Conservation (phyloP, 2,797 vertebrate species). For the Myiothlypis coronata region DNA sequence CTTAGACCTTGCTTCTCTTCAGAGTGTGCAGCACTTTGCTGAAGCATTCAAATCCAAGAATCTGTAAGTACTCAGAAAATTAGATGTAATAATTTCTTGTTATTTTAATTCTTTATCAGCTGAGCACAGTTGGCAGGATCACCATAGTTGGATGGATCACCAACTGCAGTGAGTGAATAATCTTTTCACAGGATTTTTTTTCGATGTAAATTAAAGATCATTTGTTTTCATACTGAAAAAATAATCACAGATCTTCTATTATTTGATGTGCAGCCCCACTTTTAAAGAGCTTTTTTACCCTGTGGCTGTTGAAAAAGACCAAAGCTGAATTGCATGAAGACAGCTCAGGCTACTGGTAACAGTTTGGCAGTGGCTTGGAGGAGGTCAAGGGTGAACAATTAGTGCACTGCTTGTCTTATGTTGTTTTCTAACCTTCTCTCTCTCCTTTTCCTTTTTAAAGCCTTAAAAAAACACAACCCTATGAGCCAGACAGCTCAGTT, state of each 20-base stretch:
- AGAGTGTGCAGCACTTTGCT: constrained; percentile 88
- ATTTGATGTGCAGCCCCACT: background rate
- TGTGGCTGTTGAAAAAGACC: background rate
- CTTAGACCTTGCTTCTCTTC: constrained; percentile 89
- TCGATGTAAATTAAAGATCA: background rate
- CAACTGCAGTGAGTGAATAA: background rate
- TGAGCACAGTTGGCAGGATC: constrained; percentile 25
- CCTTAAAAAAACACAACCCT: background rate
- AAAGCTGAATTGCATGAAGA: background rate
- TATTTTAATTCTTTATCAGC: constrained; percentile 70
- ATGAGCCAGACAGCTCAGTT: background rate
- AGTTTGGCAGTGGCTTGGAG: background rate
- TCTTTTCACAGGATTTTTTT: background rate
- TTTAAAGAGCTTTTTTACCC: background rate
- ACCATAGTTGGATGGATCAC: background rate
- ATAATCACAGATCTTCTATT: background rate
- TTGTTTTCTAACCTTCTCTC: background rate
- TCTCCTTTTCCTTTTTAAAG: background rate
- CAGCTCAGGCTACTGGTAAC: background rate
- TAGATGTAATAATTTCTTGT: constrained; percentile 32
- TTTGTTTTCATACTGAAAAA: background rate
- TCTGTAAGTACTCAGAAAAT: constrained; percentile 83
- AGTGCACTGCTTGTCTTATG: background rate
- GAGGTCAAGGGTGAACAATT: background rate
- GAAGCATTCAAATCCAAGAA: constrained; percentile 91